Base-by-base conservation (phyloP, 2,888 invertebrate genomes). In the Dascillus cervinus region DNA sequence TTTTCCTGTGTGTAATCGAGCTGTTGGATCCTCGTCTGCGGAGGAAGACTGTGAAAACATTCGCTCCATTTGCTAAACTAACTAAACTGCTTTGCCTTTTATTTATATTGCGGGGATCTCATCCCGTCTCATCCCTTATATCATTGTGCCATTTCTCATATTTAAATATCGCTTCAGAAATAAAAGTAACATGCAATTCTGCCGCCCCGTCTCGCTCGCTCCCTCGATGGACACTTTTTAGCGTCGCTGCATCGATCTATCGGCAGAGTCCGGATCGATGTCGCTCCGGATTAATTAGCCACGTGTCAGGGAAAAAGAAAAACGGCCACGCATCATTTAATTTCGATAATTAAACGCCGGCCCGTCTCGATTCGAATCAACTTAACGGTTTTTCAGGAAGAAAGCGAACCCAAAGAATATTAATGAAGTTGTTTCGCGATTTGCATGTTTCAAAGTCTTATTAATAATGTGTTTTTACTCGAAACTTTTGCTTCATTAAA, bases 51-150 rank as follows among this genome's bases (percentile, higher is more conserved):
- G 60, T 55, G 55, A 65, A 65, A 66, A 66, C 65, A 67, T 59
- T 58, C 65, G 65, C 64, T 63, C 66, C 64, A 67, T 67, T 67
- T 67, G 62, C 64, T 67, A 66, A 65, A 66, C 65, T 62, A 67
- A 67, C 67, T 66, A 62, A 65, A 65, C 63, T 64, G 64, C 62
- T 64, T 64, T 64, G 62, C 62, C 60, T 59, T 57, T 53, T 62
- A 64, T 64, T 64, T 64, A 64, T 63, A 58, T 58, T 60, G 52
- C 58, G 52, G 59, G 60, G 56, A n/a, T n/a, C 58, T 54, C 47
- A 42, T 45, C 42, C 40, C 44, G 38, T 36, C 34, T 34, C 43
- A 28, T 34, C 42, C n/a, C 34, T 37, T 27, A 34, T 31, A 39
- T 29, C 44, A 41, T 37, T 39, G 34, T 41, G 32, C 49, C 41